phyloP scores from a whole-genome alignment of 2,797 vertebrate genomes.

The Pipistrellus nathusii region DNA sequence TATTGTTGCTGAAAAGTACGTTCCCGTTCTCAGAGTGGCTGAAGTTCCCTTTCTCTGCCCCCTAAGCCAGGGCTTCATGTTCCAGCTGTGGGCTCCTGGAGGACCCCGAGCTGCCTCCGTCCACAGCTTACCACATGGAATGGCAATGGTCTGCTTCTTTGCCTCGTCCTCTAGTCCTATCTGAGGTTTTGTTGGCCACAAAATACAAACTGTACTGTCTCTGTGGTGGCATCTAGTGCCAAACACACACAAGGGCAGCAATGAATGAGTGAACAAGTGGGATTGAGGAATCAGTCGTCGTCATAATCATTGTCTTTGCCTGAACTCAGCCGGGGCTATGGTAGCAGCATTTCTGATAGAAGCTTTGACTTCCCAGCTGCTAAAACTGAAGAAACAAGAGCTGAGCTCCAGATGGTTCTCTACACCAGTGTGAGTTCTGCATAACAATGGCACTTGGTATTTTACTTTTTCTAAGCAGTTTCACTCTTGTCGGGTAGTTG shows the following conservation, averaged over 20 bases:
- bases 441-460: not conserved
- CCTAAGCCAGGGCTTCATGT: not conserved
- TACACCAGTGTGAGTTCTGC: not conserved
- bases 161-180: not conserved
- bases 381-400: not conserved
- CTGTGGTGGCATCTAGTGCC: fast-evolving
- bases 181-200: not conserved
- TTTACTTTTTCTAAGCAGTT: not conserved
- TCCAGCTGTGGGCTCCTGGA: not conserved
- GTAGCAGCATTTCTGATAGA: not conserved
- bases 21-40: not conserved
- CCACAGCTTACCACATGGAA: too few species aligned
- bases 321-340: not conserved
- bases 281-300: not conserved
- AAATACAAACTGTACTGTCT: not conserved
- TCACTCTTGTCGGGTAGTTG: not conserved
- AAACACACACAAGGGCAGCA: not conserved
- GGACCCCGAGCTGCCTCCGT: not conserved
- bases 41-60: not conserved
- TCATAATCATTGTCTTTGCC: not conserved
- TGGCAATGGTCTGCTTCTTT: not conserved
- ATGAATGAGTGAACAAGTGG: not conserved
- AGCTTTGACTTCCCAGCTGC: not conserved
- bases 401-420: not conserved
- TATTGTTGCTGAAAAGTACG: not conserved